A percentile compares a stretch with the other conserved stretches of the same genome.
phyloP scores from a whole-genome alignment of 2,113 vertebrate species.

The Proteles cristata region DNA sequence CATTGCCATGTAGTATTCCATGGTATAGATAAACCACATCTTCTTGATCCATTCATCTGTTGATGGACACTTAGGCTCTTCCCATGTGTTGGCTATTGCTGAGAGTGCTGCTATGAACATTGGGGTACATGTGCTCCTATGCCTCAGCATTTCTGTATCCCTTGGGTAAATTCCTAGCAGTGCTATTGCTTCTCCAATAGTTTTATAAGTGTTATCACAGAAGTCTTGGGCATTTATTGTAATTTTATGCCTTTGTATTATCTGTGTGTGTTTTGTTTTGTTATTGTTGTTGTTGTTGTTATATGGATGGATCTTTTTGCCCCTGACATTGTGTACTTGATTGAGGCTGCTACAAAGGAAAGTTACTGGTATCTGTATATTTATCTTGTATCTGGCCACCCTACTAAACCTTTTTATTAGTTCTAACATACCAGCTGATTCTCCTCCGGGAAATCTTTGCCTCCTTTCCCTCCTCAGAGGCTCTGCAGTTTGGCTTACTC shows the following conservation, averaged over 20 bases:
- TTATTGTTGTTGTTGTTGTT: neutral
- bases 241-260: neutral
- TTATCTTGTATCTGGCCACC: neutral
- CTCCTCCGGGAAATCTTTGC: neutral
- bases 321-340: neutral
- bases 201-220: neutral
- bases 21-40: too few species aligned
- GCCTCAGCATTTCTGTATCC: too few species aligned
- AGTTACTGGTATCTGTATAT: neutral
- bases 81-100: too few species aligned
- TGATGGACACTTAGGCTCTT: too few species aligned
- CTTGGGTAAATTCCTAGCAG: too few species aligned
- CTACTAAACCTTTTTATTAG: neutral
- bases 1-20: too few species aligned
- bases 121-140: too few species aligned
- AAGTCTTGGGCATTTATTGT: neutral
- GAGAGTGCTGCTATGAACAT: too few species aligned
- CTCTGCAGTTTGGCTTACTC: neutral
- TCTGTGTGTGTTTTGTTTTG: neutral
- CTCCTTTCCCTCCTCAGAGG: neutral
- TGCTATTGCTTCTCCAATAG: too few species aligned
- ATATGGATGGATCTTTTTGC: neutral
- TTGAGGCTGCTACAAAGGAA: neutral
- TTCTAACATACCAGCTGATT: neutral
- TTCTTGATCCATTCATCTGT: too few species aligned